Base-by-base conservation (phyloP, 2,888 invertebrate species). In the Empis stercorea region DNA sequence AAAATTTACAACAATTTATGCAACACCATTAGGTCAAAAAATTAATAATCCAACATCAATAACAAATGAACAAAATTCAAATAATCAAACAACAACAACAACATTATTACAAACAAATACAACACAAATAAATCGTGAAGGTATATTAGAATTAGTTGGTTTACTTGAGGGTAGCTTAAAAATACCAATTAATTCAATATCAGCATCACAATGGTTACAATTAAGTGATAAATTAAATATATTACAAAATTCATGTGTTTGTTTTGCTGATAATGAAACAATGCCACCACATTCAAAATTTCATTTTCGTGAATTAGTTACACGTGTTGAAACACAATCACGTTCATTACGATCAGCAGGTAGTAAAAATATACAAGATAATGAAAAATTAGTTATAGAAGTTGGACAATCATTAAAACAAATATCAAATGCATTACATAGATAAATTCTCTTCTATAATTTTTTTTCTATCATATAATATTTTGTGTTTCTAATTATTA, bases 211-310 rank as follows among this genome's bases (percentile, higher is more conserved):
- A 53, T 86, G 87, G 79, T 72, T 87, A 49, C 83, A 86, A 57
- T 69, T 87, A 23, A 84, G 85, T 13, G 87, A 87, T 60, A 84
- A 85, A 64, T 78, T 87, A 44, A 84, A 87, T 56, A 75, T 84
- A 54, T 76, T 94, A 58, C 86, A 89, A 61, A 80, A 81, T 16
- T 81, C 84, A 54, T 93, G 92, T 70, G 78, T 82, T 58, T 81
- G 82, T 56, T 88, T 87, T 60, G 86, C 87, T 14, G 93, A 93
- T 57, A 76, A 76, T 54, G 78, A 78, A 49, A 73, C 76, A 14
- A 81, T 87, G 59, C 84, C 88, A 11, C 87, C 89, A 15, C 88
- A 91, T 62, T 81, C 85, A 44, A 85, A 92, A 61, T 91, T 93
- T 68, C 86, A 91, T 58, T 85, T 89, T 62, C 80, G 87, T 38